Conservation (phyloP, 2,888 invertebrate genomes). For the Cheilosia variabilis region DNA sequence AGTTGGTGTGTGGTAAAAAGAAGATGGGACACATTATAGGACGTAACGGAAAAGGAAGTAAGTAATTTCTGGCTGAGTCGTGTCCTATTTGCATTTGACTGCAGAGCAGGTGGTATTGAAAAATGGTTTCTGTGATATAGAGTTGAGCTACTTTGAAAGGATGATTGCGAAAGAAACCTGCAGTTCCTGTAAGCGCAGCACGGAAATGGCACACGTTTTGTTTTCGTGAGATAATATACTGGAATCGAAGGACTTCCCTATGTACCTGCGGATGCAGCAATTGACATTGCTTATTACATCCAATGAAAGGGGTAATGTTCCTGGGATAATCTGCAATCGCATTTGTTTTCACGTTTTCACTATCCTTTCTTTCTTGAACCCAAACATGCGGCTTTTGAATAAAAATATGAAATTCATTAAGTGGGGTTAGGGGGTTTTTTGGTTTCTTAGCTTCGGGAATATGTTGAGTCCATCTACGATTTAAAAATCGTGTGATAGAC, state of each 20-base stretch:
- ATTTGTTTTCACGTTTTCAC: too few species aligned
- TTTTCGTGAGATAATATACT: not conserved
- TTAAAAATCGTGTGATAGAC: too few species aligned
- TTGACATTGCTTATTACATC: too few species aligned
- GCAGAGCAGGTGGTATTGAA: constrained; percentile 16
- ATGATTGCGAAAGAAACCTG: constrained; percentile 10
- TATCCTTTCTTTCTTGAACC: too few species aligned
- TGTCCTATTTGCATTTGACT: constrained; percentile 50
- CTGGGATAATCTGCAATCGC: too few species aligned
- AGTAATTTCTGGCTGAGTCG: constrained; percentile 43
- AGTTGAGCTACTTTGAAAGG: constrained; percentile 8
- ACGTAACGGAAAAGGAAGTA: constrained; percentile 10
- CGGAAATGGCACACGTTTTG: not conserved
- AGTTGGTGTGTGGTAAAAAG: constrained; percentile 12
- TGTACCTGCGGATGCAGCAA: too few species aligned
- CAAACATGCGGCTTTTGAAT: too few species aligned
- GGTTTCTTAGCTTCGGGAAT: too few species aligned
- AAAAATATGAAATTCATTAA: too few species aligned
- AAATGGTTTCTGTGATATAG: not conserved
- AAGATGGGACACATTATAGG: not conserved
- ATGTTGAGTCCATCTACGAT: too few species aligned
- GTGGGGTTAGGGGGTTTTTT: too few species aligned
- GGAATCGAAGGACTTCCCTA: not conserved
- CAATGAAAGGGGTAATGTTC: too few species aligned
- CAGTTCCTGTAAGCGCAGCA: not conserved